phyloP scores from a whole-genome alignment of 2,888 invertebrate species.

The Loripinus fragilis region DNA sequence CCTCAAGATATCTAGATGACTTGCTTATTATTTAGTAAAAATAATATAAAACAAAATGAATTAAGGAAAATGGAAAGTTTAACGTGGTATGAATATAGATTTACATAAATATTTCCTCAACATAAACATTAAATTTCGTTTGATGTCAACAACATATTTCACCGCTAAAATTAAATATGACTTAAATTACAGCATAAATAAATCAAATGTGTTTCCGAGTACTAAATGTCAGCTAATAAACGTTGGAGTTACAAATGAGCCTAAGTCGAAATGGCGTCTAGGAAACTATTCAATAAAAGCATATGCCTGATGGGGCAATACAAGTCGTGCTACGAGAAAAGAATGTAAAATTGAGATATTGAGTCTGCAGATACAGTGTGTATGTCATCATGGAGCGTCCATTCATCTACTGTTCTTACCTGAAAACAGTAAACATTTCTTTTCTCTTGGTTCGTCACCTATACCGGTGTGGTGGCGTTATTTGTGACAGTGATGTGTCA shows the following conservation, averaged over 20 bases:
- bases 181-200: conserved; percentile 11
- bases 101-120: conserved; percentile 12
- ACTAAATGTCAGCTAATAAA: conserved; percentile 15
- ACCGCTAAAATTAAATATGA: conserved; percentile 10
- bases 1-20: too few relatives aligned
- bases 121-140: conserved; percentile 5
- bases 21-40: too few relatives aligned
- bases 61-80: not conserved
- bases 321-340: too few relatives aligned
- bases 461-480: conserved; percentile 48
- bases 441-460: too few relatives aligned
- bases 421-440: too few relatives aligned
- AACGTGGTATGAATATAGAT: conserved; percentile 12
- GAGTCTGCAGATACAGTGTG: too few relatives aligned
- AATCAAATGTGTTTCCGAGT: conserved; percentile 17
- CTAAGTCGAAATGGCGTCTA: conserved; percentile 17
- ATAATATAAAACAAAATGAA: too few relatives aligned
- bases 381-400: too few relatives aligned
- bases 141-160: conserved; percentile 14
- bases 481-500: conserved; percentile 55
- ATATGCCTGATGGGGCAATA: conserved; percentile 44
- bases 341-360: too few relatives aligned
- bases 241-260: conserved; percentile 16
- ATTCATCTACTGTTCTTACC: too few relatives aligned
- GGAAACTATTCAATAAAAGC: conserved; percentile 28